Conservation (phyloP, 92 coral and sea anemone genomes). For the Phymanthus crucifer region DNA sequence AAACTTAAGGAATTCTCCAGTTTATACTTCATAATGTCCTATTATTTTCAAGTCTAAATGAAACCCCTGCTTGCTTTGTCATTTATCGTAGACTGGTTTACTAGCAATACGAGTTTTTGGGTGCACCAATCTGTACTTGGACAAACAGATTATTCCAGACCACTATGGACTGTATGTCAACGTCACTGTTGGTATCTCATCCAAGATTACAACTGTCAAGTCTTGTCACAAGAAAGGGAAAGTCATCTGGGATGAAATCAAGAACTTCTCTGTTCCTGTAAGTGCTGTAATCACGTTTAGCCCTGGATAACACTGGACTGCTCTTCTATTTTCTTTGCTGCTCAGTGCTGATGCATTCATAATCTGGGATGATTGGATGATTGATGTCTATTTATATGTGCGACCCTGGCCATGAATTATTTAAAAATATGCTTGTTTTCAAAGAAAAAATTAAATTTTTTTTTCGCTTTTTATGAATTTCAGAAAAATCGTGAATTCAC, state of each 20-base stretch:
- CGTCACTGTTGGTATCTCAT: slow-evolving; percentile 67
- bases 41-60: too few species aligned
- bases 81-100: slow-evolving; percentile 67
- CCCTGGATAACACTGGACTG: too few species aligned
- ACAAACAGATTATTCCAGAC: slow-evolving; percentile 77
- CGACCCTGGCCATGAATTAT: too few species aligned
- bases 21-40: too few species aligned
- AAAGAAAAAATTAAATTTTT: too few species aligned
- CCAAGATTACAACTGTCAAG: slow-evolving; percentile 82
- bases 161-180: slow-evolving; percentile 80
- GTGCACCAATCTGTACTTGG: slow-evolving; percentile 78
- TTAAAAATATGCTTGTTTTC: too few species aligned
- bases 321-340: too few species aligned
- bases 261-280: slow-evolving; percentile 82
- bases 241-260: slow-evolving; percentile 91
- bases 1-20: background rate
- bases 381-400: too few species aligned
- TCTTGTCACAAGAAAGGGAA: slow-evolving; percentile 79
- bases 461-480: too few species aligned
- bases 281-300: slow-evolving; percentile 27
- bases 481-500: too few species aligned
- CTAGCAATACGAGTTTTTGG: slow-evolving; percentile 93
- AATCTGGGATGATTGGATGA: too few species aligned
- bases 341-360: too few species aligned
- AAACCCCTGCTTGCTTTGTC: background rate